Conservation (phyloP, 92 coral and sea anemone species). For the Palythoa grandiflora region DNA sequence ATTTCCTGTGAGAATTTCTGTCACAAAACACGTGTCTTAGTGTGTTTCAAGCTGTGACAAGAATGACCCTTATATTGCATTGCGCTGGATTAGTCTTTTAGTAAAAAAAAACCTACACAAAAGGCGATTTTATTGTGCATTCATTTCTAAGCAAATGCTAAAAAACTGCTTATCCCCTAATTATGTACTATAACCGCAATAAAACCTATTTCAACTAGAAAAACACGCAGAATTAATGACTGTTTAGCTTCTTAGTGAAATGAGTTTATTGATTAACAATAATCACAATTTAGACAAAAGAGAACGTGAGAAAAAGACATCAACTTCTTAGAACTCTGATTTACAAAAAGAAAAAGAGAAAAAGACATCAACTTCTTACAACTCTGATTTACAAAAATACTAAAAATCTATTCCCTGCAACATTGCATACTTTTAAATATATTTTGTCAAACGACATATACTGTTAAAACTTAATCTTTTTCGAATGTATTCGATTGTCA, state of each 20-base stretch:
- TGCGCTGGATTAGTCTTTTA: background rate
- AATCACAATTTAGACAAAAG: background rate
- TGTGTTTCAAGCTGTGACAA: background rate
- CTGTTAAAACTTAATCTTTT: background rate
- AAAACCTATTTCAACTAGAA: background rate
- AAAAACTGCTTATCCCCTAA: background rate
- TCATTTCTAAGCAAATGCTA: background rate
- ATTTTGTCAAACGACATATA: background rate
- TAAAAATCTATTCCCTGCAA: too few species aligned
- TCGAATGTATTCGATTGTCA: background rate
- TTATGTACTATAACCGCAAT: background rate
- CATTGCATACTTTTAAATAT: too few species aligned
- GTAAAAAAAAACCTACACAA: background rate
- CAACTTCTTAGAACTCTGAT: background rate
- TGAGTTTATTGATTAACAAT: background rate
- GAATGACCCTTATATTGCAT: conserved; percentile 16
- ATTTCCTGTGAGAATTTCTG: background rate
- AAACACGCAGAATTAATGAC: background rate
- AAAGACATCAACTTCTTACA: too few species aligned
- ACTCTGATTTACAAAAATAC: too few species aligned
- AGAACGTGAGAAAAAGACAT: background rate
- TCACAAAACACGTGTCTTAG: background rate
- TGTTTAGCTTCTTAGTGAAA: too few species aligned
- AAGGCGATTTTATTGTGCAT: background rate
- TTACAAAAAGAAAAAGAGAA: too few species aligned